Conservation (phyloP, 2,888 invertebrate species). For the Lypha dubia region DNA sequence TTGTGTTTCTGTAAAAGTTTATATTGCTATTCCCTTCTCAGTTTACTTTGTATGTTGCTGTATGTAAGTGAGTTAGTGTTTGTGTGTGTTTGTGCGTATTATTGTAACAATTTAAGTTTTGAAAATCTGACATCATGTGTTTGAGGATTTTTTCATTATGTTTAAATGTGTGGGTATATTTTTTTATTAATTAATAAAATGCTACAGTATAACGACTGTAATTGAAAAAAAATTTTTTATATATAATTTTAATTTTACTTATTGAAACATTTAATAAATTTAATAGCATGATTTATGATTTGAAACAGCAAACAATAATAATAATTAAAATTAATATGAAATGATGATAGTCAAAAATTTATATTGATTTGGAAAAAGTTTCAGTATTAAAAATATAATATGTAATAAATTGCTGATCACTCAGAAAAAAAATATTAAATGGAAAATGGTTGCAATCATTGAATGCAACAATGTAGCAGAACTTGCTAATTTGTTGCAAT, state of each 20-base stretch:
- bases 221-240: constrained; percentile 68
- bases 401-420: too few relatives aligned
- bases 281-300: constrained; percentile 60
- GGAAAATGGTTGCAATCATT: too few relatives aligned
- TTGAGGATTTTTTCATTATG: neutral
- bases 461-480: too few relatives aligned
- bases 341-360: neutral
- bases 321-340: neutral
- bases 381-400: too few relatives aligned
- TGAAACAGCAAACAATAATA: neutral
- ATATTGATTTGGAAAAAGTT: neutral
- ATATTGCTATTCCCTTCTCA: constrained; percentile 11
- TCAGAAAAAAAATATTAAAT: too few relatives aligned
- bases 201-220: constrained; percentile 59
- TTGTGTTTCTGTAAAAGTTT: constrained; percentile 6
- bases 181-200: constrained; percentile 61
- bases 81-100: neutral
- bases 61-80: constrained; percentile 5
- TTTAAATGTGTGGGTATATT: constrained; percentile 12
- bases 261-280: constrained; percentile 43
- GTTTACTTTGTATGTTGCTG: constrained; percentile 9
- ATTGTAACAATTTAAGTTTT: constrained; percentile 22
- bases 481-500: too few relatives aligned
- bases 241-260: too few relatives aligned
- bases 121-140: neutral